Conservation (phyloP, 1,140 invertebrate species). For the Sitobion miscanthi region DNA sequence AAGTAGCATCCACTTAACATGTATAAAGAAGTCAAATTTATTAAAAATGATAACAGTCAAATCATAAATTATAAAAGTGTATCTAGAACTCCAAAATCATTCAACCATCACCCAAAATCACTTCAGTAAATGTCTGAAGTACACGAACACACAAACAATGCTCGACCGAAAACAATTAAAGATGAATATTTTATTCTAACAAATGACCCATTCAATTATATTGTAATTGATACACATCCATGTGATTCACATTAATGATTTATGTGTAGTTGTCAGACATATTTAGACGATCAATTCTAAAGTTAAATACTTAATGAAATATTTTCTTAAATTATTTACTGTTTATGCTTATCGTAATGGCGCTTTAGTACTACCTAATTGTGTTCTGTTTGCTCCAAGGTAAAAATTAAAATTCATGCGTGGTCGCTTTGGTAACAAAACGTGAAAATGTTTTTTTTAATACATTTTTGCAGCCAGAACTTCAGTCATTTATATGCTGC, state of each 20-base stretch:
- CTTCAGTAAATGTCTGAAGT: background rate
- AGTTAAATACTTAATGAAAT: background rate
- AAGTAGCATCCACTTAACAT: too few relatives aligned
- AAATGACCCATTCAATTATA: background rate
- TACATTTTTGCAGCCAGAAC: background rate
- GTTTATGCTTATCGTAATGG: background rate
- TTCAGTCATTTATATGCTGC: background rate
- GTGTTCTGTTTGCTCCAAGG: background rate
- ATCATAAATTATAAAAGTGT: background rate
- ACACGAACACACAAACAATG: background rate
- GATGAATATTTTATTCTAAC: background rate
- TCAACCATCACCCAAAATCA: background rate
- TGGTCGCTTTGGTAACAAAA: background rate
- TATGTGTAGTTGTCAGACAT: background rate
- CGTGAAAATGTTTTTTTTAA: background rate
- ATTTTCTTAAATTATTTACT: background rate
- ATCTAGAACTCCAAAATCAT: background rate
- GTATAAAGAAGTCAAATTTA: background rate
- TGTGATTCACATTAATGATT: background rate
- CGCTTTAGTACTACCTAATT: background rate
- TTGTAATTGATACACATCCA: background rate
- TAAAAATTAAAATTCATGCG: background rate
- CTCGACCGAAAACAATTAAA: background rate
- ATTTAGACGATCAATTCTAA: background rate
- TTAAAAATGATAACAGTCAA: background rate